Conservation (phyloP, 92 coral and sea anemone species). For the Siderastrea radians region DNA sequence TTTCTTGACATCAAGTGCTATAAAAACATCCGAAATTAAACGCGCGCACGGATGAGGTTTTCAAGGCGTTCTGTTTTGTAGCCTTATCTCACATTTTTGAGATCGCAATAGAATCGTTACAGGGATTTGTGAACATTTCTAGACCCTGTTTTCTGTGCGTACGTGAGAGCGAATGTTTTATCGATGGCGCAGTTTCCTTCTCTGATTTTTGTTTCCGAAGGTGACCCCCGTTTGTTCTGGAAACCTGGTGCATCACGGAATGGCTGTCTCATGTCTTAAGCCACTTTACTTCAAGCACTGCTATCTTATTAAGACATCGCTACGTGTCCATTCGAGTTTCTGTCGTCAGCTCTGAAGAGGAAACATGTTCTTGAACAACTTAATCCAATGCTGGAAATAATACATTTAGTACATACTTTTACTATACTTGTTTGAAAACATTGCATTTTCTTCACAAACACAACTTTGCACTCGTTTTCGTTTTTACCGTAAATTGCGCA, state of each 20-base stretch:
- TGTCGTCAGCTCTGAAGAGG: slow-evolving; percentile 21
- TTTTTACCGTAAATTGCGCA: background rate
- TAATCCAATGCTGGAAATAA: slow-evolving; percentile 28
- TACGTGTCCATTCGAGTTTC: slow-evolving; percentile 24
- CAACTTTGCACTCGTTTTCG: background rate
- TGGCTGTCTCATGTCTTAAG: slow-evolving; percentile 14
- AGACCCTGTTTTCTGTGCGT: slow-evolving; percentile 22
- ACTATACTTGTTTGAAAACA: background rate
- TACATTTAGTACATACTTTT: background rate
- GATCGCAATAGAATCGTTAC: background rate
- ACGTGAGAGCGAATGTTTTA: slow-evolving; percentile 10
- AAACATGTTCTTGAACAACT: slow-evolving; percentile 7
- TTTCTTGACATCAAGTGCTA: slow-evolving; percentile 32
- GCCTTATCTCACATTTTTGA: background rate
- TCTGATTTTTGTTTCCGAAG: slow-evolving; percentile 9
- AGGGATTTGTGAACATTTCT: background rate
- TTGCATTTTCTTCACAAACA: background rate
- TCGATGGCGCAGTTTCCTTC: background rate
- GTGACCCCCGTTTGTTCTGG: slow-evolving; percentile 49
- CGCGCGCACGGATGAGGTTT: slow-evolving; percentile 11
- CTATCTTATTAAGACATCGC: slow-evolving; percentile 21
- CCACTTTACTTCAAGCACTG: slow-evolving; percentile 49
- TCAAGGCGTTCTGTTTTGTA: background rate
- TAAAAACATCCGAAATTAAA: slow-evolving; percentile 1
- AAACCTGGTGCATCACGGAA: slow-evolving; percentile 32